Base-by-base conservation (phyloP, 2,113 vertebrate genomes). In the Rhegmatorhina hoffmannsi region DNA sequence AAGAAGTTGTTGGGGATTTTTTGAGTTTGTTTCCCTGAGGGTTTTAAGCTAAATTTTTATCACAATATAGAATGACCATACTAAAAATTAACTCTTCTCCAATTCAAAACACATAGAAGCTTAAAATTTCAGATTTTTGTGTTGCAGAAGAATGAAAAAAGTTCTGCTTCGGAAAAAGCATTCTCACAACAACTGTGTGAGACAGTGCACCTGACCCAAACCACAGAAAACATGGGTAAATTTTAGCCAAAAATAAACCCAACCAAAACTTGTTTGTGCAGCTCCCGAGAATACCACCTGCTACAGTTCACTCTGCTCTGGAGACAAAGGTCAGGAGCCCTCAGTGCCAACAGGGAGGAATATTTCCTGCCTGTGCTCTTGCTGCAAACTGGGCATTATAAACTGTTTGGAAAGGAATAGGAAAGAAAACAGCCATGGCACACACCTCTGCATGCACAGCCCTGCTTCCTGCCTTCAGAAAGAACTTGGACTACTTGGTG, bases 241-340 rank as follows among this genome's bases (percentile, higher is more conserved):
- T 79, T 91, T 90, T 73, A 93, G 78, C 46, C 25, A 36, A 49
- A 76, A 68, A 29, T 43, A 19, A 38, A 31, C 11, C 7, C 63
- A 8, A 13, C 26, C 63, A 8, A 13, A 68, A 28, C 64, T 84
- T 95, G 67, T 90, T 86, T 88, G 70, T 47, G 21, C 34, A 50
- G 50, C 72, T 90, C 68, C 68, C 40, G 63, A 64, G 44, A 92
- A 46, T 9, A 33, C 16, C 86, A 95, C 91, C 94, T 95, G 92
- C 85, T 85, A 7, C 75, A 73, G 81, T 36, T 83, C 72, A 24
- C 75, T 47, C 75, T 50, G 53, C 70, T 68, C 58, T 63, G 8
- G 1, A 64, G 63, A 63, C 75, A 60, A 87, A 87, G 85, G 74
- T 85, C 47, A 58, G 66, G 64, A 94, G 78, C 25, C 74, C 56